Conservation (phyloP, 2,888 invertebrate species). For the Nasonovia ribisnigri region DNA sequence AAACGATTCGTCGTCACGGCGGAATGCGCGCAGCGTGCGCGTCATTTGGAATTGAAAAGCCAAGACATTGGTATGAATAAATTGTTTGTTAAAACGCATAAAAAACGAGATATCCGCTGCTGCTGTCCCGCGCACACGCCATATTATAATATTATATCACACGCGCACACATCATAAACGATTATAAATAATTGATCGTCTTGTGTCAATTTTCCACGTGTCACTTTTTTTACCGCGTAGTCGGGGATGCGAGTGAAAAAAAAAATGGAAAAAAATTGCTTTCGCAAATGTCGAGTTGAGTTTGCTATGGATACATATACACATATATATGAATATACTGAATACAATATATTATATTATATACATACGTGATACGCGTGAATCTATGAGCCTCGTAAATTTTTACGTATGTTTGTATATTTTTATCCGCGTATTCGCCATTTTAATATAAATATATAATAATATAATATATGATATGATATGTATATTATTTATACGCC, state of each 20-base stretch:
- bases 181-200: conserved; percentile 38
- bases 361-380: neutral
- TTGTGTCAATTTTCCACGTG: conserved; percentile 39
- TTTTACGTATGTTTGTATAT: neutral
- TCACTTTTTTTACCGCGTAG: neutral
- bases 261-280: neutral
- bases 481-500: neutral
- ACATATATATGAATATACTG: neutral
- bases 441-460: too few relatives aligned
- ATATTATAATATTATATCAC: neutral
- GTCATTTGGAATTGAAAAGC: conserved; percentile 61
- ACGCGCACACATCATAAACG: neutral
- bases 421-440: neutral
- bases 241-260: neutral
- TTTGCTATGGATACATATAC: neutral
- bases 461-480: neutral
- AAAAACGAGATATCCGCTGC: conserved; percentile 1
- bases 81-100: conserved; percentile 58
- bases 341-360: neutral
- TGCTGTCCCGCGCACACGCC: neutral
- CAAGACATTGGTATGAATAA: conserved; percentile 56
- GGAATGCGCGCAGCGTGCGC: neutral
- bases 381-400: neutral
- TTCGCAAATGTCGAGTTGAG: neutral
- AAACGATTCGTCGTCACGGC: conserved; percentile 50